phyloP scores from a whole-genome alignment of 2,888 invertebrate species.

The Phlogophora meticulosa region DNA sequence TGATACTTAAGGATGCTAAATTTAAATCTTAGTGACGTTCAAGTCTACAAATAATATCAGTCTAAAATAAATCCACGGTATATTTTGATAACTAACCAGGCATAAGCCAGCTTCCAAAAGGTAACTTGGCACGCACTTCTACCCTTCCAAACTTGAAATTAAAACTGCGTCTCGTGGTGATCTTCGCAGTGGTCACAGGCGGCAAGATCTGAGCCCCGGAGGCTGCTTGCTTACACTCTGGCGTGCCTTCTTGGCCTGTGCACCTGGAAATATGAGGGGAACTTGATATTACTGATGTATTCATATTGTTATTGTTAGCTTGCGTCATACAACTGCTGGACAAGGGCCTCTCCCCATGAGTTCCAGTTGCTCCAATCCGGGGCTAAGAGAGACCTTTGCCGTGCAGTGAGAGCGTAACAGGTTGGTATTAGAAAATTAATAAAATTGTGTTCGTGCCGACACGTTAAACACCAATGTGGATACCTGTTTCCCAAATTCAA shows the following conservation, averaged over 20 bases:
- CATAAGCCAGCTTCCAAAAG: conserved; percentile 94
- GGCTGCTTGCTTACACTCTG: conserved; percentile 87
- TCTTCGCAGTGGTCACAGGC: conserved; percentile 92
- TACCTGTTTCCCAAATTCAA: conserved; percentile 82
- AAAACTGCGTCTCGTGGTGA: conserved; percentile 92
- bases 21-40: not conserved
- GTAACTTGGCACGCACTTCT: conserved; percentile 93
- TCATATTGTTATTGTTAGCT: too few species aligned
- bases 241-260: conserved; percentile 83
- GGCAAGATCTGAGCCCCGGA: conserved; percentile 92
- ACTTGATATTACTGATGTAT: too few species aligned
- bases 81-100: conserved; percentile 91
- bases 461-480: too few species aligned
- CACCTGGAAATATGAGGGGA: conserved; percentile 79
- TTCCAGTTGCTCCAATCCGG: too few species aligned
- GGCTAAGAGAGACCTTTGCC: too few species aligned
- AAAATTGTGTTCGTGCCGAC: too few species aligned
- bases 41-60: not conserved
- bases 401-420: too few species aligned
- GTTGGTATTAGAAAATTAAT: too few species aligned
- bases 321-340: too few species aligned
- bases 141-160: conserved; percentile 93
- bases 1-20: too few species aligned
- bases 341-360: too few species aligned
- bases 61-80: too few species aligned